These are phyloP conservation scores for Porites evermanni DNA, from an alignment of 92 coral and sea anemone species.

Conservation along the genomic window DNA sequence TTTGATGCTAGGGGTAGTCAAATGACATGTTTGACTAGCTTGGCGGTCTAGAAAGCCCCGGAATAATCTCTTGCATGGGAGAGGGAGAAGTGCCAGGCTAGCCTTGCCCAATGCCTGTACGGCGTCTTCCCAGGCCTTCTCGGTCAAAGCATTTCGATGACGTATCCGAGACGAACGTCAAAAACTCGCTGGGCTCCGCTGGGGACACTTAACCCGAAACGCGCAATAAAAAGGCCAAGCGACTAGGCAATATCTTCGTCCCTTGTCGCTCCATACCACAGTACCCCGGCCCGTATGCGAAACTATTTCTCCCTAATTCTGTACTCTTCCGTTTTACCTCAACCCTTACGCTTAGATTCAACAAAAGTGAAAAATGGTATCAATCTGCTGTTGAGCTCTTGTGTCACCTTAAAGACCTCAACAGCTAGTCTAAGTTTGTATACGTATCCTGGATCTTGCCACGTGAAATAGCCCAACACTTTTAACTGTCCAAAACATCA, in stretches of 20 bases:
- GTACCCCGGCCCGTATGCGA: background rate
- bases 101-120: too few species aligned
- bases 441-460: slow-evolving; percentile 37
- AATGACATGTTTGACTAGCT: too few species aligned
- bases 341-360: slow-evolving; percentile 12
- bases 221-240: too few species aligned
- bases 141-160: too few species aligned
- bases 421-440: slow-evolving; percentile 34
- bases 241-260: slow-evolving; percentile 3
- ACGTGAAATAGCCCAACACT: slow-evolving; percentile 15
- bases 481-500: slow-evolving; percentile 20
- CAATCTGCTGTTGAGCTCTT: background rate
- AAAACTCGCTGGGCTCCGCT: too few species aligned
- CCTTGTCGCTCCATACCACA: slow-evolving; percentile 31
- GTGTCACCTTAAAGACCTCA: slow-evolving; percentile 31
- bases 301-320: slow-evolving; percentile 23
- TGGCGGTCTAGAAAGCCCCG: too few species aligned
- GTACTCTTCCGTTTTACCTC: slow-evolving; percentile 17
- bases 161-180: too few species aligned
- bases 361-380: slow-evolving; percentile 3
- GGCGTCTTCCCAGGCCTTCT: too few species aligned
- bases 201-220: too few species aligned
- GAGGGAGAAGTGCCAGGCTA: too few species aligned
- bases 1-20: too few species aligned
- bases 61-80: too few species aligned